phyloP scores from a whole-genome alignment of 2,113 vertebrate species.

The Tetraodon nigroviridis region DNA sequence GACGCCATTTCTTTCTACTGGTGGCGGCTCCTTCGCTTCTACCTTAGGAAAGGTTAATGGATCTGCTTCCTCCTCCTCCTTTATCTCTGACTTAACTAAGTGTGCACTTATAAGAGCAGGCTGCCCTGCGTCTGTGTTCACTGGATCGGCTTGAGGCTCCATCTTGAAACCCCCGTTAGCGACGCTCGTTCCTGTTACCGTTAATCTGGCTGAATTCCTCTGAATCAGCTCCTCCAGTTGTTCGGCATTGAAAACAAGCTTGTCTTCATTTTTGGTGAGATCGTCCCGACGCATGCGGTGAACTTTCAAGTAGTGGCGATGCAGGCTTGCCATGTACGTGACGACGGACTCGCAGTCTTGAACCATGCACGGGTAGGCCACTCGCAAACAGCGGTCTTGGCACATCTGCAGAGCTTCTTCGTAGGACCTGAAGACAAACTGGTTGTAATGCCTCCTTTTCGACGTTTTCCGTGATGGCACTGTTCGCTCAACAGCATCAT shows the following conservation, averaged over 20 bases:
- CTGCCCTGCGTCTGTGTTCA: constrained; percentile 41
- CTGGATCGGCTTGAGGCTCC: constrained; percentile 64
- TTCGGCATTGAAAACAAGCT: constrained; percentile 76
- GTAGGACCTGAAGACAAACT: constrained; percentile 61
- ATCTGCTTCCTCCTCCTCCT: constrained; percentile 33
- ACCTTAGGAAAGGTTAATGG: constrained; percentile 45
- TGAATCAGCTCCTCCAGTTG: constrained; percentile 76
- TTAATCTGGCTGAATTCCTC: constrained; percentile 65
- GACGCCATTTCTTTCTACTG: constrained; percentile 57
- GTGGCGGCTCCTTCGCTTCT: constrained; percentile 37
- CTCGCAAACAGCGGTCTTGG: constrained; percentile 80
- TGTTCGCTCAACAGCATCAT: background rate
- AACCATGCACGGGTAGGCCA: constrained; percentile 90
- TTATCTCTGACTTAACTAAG: constrained; percentile 47
- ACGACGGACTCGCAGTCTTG: constrained; percentile 91
- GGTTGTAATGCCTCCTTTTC: background rate
- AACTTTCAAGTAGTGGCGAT: constrained; percentile 84
- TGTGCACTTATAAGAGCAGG: constrained; percentile 57
- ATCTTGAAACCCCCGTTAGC: constrained; percentile 66
- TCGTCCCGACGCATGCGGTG: constrained; percentile 78
- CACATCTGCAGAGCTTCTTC: constrained; percentile 96
- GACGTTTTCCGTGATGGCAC: background rate
- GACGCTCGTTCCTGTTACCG: constrained; percentile 28
- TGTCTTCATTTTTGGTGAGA: constrained; percentile 70
- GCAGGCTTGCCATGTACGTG: constrained; percentile 79